Conservation (phyloP, 2,797 vertebrate species). For the Aselliscus stoliczkanus region DNA sequence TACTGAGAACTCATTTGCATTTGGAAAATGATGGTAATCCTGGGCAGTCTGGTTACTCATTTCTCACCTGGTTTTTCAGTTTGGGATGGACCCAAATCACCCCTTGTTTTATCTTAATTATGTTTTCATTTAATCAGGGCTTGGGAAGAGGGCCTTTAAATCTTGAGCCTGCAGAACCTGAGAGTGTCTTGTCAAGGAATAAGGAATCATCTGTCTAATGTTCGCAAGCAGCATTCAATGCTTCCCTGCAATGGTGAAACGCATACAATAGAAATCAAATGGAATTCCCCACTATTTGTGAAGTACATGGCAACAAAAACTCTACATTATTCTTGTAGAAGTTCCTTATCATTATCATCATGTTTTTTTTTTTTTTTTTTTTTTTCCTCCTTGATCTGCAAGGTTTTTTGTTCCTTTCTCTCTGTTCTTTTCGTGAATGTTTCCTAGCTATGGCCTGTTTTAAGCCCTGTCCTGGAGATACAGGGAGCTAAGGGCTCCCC, state of each 20-base stretch:
- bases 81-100: background rate
- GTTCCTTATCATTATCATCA: background rate
- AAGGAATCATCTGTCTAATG: background rate
- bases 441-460: background rate
- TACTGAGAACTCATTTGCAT: background rate
- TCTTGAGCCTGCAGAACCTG: background rate
- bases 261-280: background rate
- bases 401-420: background rate
- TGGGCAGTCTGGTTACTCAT: background rate
- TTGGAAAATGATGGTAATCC: background rate
- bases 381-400: background rate
- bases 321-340: slow-evolving; percentile 40
- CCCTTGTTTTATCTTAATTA: background rate
- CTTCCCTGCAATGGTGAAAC: background rate
- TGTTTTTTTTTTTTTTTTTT: background rate
- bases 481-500: background rate
- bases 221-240: background rate
- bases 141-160: background rate
- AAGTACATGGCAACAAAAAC: slow-evolving; percentile 28
- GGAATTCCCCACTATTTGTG: slow-evolving; percentile 29
- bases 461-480: background rate
- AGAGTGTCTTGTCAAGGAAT: background rate
- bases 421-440: background rate
- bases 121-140: background rate
- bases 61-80: background rate